Evolutionary conservation across 1,140 invertebrate genomes (phyloP).

Genomic region (Ephestia elutella): DNA sequence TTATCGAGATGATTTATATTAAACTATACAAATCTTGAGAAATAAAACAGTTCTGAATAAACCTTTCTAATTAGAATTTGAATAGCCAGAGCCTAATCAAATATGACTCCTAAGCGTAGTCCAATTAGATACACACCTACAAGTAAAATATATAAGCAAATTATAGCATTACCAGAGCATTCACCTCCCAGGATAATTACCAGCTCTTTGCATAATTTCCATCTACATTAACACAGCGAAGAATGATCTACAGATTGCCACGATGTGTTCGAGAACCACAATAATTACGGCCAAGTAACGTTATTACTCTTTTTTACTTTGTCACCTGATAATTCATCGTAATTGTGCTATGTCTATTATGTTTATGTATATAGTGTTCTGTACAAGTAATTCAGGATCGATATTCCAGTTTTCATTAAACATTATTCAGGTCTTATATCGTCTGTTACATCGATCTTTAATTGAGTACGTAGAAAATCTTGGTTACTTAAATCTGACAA

Average conservation of each 20-base stretch:
- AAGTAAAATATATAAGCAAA: conserved; percentile 38
- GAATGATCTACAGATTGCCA: conserved; percentile 59
- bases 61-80: no score
- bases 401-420: no score
- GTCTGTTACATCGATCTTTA: no score
- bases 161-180: conserved; percentile 46
- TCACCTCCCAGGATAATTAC: conserved; percentile 55
- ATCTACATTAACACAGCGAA: conserved; percentile 57
- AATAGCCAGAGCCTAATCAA: background rate
- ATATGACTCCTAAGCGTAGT: background rate
- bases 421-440: no score
- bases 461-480: no score
- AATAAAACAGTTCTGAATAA: no score
- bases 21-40: no score
- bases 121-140: conserved; percentile 7
- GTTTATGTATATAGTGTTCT: background rate
- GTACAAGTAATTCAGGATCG: background rate
- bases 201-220: conserved; percentile 57
- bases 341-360: conserved; percentile 6
- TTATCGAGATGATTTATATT: no score
- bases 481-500: no score
- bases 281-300: conserved; percentile 50
- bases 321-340: conserved; percentile 25
- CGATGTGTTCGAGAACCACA: conserved; percentile 37
- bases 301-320: conserved; percentile 45